phyloP scores from a whole-genome alignment of 2,888 invertebrate species.

The Smittia sp. region DNA sequence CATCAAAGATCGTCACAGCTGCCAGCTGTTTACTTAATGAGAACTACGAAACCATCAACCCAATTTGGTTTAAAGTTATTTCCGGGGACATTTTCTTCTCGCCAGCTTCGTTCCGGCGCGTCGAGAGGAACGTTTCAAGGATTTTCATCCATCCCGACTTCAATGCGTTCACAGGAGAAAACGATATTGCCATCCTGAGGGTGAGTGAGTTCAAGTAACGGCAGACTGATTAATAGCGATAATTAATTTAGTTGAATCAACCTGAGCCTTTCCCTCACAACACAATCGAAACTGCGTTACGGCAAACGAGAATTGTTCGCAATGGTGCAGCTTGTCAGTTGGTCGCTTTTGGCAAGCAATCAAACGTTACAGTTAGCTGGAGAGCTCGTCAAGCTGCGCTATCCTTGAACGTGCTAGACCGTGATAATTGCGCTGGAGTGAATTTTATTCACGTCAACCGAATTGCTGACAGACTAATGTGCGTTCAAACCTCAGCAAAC shows the following conservation, averaged over 20 bases:
- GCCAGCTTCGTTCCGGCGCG: slow-evolving; percentile 32
- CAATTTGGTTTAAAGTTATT: slow-evolving; percentile 41
- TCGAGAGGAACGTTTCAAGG: slow-evolving; percentile 39
- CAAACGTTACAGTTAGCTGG: not conserved
- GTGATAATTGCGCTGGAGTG: slow-evolving; percentile 2
- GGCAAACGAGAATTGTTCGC: slow-evolving; percentile 24
- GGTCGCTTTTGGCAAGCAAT: slow-evolving; percentile 26
- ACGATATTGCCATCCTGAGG: slow-evolving; percentile 21
- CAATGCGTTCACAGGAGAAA: slow-evolving; percentile 23
- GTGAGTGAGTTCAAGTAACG: not conserved
- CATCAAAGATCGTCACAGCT: slow-evolving; percentile 37
- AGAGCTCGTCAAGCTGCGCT: slow-evolving; percentile 23
- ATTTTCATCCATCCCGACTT: slow-evolving; percentile 16
- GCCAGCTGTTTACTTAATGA: slow-evolving; percentile 42
- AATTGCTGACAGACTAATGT: slow-evolving; percentile 32
- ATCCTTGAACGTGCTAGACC: slow-evolving; percentile 1
- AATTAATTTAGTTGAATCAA: slow-evolving; percentile 16
- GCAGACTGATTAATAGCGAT: not conserved
- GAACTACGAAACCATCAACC: slow-evolving; percentile 29
- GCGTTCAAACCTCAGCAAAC: slow-evolving; percentile 20
- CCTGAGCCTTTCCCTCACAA: slow-evolving; percentile 39
- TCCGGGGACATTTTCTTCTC: slow-evolving; percentile 42
- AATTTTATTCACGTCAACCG: slow-evolving; percentile 5
- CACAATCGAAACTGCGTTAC: slow-evolving; percentile 34
- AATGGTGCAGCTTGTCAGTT: slow-evolving; percentile 21